These are phyloP conservation scores for Porites divaricata DNA, from an alignment of 92 coral and sea anemone species.

Conservation along the genomic window DNA sequence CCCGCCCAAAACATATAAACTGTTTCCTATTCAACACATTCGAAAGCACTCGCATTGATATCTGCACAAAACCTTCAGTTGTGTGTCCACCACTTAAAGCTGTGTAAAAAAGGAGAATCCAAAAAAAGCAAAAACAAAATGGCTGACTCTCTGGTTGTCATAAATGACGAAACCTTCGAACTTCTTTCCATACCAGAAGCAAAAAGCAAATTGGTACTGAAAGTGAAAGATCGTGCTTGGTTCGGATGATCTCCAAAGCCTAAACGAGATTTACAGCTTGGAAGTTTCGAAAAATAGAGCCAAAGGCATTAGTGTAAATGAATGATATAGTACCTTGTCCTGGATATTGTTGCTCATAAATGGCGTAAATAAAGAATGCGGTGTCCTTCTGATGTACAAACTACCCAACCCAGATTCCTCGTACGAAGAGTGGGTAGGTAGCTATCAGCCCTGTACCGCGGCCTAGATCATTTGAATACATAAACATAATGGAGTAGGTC, in stretches of 20 bases:
- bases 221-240: constrained; percentile 39
- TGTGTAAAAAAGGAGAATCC: not conserved
- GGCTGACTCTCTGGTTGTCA: constrained; percentile 44
- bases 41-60: not conserved
- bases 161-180: constrained; percentile 57
- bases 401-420: too few species aligned
- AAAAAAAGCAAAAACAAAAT: constrained; percentile 1
- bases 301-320: too few species aligned
- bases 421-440: too few species aligned
- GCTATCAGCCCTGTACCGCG: too few species aligned
- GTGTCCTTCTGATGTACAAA: too few species aligned
- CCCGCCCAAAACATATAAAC: not conserved
- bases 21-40: not conserved
- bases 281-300: too few species aligned
- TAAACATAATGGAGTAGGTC: too few species aligned
- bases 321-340: too few species aligned
- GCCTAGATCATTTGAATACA: too few species aligned
- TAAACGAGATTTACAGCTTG: not conserved
- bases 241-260: constrained; percentile 55
- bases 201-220: constrained; percentile 34
- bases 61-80: too few species aligned
- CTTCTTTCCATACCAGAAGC: constrained; percentile 54
- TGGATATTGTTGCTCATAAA: too few species aligned
- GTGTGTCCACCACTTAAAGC: not conserved
- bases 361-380: too few species aligned